Conservation (phyloP, 2,797 vertebrate species). For the Molossus molossus region DNA sequence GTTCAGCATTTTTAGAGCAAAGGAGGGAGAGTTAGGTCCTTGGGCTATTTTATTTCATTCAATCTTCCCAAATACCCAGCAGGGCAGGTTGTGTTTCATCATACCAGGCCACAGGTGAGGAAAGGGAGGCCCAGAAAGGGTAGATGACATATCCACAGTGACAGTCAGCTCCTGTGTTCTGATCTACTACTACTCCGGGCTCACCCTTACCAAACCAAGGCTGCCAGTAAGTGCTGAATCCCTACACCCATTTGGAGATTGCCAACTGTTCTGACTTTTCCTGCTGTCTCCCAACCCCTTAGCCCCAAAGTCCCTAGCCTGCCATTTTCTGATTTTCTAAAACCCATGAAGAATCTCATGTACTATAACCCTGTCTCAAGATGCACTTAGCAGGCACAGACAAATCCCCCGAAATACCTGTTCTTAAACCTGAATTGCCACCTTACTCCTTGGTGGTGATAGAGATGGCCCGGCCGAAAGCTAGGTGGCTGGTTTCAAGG, state of each 20-base stretch:
- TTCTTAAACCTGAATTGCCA: slow-evolving; percentile 83
- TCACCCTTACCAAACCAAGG: not conserved
- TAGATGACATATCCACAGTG: not conserved
- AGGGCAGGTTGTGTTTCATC: not conserved
- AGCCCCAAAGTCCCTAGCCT: not conserved
- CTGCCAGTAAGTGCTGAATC: not conserved
- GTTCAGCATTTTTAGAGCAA: slow-evolving; percentile 52
- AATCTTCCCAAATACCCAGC: not conserved
- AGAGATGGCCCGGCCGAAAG: slow-evolving; percentile 40
- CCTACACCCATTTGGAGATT: not conserved
- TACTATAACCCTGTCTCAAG: slow-evolving; percentile 59
- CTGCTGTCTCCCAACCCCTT: not conserved
- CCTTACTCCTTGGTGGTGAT: slow-evolving; percentile 62
- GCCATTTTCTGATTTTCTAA: slow-evolving; percentile 68
- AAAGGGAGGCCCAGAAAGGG: not conserved
- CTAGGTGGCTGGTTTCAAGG: slow-evolving; percentile 69
- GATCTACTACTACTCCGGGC: not conserved
- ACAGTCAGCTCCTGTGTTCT: not conserved
- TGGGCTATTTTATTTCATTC: not conserved
- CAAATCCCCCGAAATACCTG: slow-evolving; percentile 84
- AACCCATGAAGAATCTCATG: slow-evolving; percentile 35
- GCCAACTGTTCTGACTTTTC: not conserved
- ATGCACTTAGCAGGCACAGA: slow-evolving; percentile 73
- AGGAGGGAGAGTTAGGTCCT: not conserved
- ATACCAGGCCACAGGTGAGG: not conserved